Conservation (phyloP, 2,797 vertebrate species). For the Alauda arvensis region DNA sequence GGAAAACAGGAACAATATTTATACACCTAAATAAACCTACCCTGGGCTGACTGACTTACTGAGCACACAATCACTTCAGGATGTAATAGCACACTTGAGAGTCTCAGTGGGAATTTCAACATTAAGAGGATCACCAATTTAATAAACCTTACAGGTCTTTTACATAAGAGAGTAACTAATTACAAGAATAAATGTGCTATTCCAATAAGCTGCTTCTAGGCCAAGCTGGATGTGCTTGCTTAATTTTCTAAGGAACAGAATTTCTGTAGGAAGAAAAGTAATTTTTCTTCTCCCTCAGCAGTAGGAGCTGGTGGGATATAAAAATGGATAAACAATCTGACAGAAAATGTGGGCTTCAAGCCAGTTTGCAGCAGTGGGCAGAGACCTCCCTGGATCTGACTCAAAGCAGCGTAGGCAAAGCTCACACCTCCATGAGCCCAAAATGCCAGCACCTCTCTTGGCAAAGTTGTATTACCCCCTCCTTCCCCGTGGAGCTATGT, state of each 20-base stretch:
- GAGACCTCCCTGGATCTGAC: constrained; percentile 18
- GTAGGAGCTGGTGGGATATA: constrained; percentile 18
- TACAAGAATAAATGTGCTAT: not conserved
- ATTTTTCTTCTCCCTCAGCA: constrained; percentile 18
- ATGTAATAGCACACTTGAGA: not conserved
- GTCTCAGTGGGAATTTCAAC: not conserved
- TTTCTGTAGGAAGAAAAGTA: constrained; percentile 29
- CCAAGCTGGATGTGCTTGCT: not conserved
- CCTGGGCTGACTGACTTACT: not conserved
- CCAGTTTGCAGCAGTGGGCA: constrained; percentile 43
- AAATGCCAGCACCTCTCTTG: constrained; percentile 24
- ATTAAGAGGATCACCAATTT: not conserved
- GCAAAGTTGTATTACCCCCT: not conserved
- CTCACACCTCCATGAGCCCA: not conserved
- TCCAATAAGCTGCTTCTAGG: not conserved
- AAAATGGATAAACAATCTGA: constrained; percentile 39
- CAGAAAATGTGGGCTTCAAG: constrained; percentile 27
- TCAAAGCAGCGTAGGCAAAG: constrained; percentile 34
- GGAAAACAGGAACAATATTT: not conserved
- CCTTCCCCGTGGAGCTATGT: not conserved
- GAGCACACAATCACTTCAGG: not conserved
- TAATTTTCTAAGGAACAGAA: constrained; percentile 19
- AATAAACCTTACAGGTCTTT: not conserved
- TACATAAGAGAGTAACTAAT: constrained; percentile 11
- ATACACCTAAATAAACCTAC: not conserved